These are phyloP conservation scores for Noctilio leporinus DNA, from an alignment of 2,113 vertebrate genomes.

Conservation along the genomic window DNA sequence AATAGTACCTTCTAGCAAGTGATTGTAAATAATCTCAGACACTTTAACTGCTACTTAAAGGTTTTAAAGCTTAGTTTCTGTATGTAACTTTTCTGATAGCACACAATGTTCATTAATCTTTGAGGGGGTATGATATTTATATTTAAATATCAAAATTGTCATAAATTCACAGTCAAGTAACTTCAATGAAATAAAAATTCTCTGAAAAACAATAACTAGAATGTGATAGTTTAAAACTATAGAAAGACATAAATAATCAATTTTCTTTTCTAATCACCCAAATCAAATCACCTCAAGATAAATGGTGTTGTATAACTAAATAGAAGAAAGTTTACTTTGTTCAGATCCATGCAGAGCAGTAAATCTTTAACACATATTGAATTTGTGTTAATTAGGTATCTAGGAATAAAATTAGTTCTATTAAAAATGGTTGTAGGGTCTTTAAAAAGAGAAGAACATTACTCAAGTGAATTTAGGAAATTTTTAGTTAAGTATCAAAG, in stretches of 20 bases:
- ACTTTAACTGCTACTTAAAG: not conserved
- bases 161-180: not conserved
- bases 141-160: not conserved
- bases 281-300: conserved; percentile 33
- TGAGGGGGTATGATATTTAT: not conserved
- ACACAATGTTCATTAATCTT: not conserved
- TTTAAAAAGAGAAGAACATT: not conserved
- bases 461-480: not conserved
- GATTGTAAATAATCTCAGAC: not conserved
- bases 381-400: not conserved
- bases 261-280: not conserved
- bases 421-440: not conserved
- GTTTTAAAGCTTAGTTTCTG: not conserved
- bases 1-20: not conserved
- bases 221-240: not conserved
- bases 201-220: not conserved
- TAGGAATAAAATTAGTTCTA: not conserved
- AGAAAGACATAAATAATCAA: not conserved
- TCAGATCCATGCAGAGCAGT: not conserved
- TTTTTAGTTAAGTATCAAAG: not conserved
- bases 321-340: conserved; percentile 4
- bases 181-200: not conserved
- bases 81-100: not conserved
- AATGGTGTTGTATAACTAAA: not conserved
- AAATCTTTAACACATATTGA: conserved; percentile 1